These are phyloP conservation scores for Nephila pilipes DNA, from an alignment of 1,140 invertebrate species.

Conservation along the genomic window DNA sequence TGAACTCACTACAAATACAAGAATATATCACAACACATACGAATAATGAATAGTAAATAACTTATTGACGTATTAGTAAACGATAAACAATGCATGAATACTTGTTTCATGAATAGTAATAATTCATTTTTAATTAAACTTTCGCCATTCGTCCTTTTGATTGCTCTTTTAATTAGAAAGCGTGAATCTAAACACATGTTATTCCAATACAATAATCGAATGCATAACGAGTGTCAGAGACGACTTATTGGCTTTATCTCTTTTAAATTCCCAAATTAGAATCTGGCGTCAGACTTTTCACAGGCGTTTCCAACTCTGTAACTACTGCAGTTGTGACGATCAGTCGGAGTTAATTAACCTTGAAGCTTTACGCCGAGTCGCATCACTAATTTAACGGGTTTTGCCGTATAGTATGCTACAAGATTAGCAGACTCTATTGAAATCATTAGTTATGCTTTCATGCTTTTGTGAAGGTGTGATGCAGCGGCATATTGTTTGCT, in stretches of 20 bases:
- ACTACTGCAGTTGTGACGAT: background rate
- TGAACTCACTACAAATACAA: too few species aligned
- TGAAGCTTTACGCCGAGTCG: constrained; percentile 39
- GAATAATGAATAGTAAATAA: too few species aligned
- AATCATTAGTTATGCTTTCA: constrained; percentile 63
- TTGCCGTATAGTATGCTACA: background rate
- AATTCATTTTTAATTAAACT: too few species aligned
- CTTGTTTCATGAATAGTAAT: too few species aligned
- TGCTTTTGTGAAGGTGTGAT: constrained; percentile 18
- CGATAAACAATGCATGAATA: too few species aligned
- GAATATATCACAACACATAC: too few species aligned
- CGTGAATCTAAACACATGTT: background rate
- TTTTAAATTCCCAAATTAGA: background rate
- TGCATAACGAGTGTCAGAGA: background rate
- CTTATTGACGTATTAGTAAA: too few species aligned
- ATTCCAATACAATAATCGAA: background rate
- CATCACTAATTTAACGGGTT: constrained; percentile 53
- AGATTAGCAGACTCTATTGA: constrained; percentile 50
- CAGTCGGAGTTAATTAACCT: constrained; percentile 59
- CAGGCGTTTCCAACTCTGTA: background rate
- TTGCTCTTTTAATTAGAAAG: background rate
- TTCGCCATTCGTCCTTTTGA: too few species aligned
- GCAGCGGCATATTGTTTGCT: constrained; percentile 26
- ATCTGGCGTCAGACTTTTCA: background rate
- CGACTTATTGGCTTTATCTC: background rate